Conservation (phyloP, 92 coral and sea anemone species). For the Epizoanthus illoricatus region DNA sequence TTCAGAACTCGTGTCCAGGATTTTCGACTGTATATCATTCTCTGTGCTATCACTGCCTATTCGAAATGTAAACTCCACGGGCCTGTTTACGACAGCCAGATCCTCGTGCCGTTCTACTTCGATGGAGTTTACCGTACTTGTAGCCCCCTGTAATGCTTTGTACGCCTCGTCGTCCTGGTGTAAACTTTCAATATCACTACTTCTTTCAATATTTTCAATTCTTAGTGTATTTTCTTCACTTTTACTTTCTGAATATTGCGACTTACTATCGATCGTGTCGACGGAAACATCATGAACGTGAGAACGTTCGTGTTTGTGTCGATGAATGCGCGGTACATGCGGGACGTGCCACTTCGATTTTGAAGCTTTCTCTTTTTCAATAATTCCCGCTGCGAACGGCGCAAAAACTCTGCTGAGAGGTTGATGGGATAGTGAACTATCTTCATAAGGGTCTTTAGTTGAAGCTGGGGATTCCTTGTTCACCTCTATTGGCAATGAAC, state of each 20-base stretch:
- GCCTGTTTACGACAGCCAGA: constrained; percentile 29
- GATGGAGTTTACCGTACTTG: constrained; percentile 20
- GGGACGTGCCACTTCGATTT: constrained; percentile 49
- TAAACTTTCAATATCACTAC: neutral
- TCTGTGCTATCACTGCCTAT: constrained; percentile 16
- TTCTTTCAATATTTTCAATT: neutral
- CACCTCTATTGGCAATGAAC: neutral
- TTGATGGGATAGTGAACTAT: constrained; percentile 37
- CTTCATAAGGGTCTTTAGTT: constrained; percentile 31
- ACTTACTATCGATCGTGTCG: neutral
- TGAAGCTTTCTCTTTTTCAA: constrained; percentile 44
- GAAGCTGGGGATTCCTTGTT: constrained; percentile 40
- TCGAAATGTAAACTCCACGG: constrained; percentile 25
- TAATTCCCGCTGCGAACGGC: constrained; percentile 53
- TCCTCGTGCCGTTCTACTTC: constrained; percentile 17
- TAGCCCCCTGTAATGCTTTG: constrained; percentile 6
- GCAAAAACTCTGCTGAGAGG: constrained; percentile 49
- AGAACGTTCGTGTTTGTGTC: constrained; percentile 5
- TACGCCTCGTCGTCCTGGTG: constrained; percentile 1
- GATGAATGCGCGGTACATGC: constrained; percentile 21
- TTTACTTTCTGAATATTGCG: neutral
- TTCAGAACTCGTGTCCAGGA: constrained; percentile 10
- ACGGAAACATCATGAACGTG: constrained; percentile 13
- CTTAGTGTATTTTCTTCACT: neutral
- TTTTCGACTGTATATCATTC: neutral